A percentile compares a stretch with the other conserved stretches of the same genome.
phyloP scores from a whole-genome alignment of 2,797 vertebrate genomes.

The Acrossocheilus fasciatus region DNA sequence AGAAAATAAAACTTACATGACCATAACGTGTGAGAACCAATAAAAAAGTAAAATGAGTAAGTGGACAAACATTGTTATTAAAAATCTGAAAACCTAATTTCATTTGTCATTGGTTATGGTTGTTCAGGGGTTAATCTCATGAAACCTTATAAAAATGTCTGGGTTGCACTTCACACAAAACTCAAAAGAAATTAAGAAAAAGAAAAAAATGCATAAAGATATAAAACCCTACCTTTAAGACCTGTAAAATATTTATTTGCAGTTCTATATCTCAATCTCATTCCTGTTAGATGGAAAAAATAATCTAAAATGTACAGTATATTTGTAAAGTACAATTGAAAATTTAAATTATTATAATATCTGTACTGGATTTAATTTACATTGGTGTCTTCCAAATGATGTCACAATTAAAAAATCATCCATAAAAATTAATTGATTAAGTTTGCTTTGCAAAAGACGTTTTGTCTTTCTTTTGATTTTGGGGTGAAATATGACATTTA shows the following conservation, averaged over 20 bases:
- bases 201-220: background rate
- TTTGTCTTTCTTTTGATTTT: background rate
- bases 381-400: background rate
- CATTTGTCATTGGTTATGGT: background rate
- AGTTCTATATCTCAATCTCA: no score
- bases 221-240: background rate
- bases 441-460: background rate
- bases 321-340: background rate
- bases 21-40: background rate
- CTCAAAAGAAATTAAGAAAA: background rate
- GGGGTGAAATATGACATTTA: background rate
- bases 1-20: background rate
- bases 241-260: background rate
- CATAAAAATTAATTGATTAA: background rate
- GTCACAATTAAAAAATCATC: background rate
- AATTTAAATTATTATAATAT: background rate
- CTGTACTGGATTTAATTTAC: background rate
- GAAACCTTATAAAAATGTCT: background rate
- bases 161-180: background rate
- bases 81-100: no score
- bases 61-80: no score
- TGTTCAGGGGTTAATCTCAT: background rate
- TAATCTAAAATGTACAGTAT: background rate
- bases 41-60: no score
- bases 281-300: background rate